phyloP scores from a whole-genome alignment of 2,888 invertebrate species.

The Tenthredo mesomela region DNA sequence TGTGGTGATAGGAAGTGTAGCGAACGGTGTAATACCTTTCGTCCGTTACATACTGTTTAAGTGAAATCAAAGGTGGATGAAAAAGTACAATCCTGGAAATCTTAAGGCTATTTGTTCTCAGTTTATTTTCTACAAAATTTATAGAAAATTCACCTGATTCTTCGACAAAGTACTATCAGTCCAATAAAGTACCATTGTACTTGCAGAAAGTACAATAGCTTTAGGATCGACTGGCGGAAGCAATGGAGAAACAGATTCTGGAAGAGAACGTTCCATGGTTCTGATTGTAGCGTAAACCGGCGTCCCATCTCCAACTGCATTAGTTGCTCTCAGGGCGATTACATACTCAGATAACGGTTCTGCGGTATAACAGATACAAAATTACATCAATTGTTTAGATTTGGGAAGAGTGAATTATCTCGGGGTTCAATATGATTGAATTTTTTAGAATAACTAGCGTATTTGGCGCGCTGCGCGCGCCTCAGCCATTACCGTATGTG shows the following conservation, averaged over 20 bases:
- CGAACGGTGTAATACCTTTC: constrained; percentile 93
- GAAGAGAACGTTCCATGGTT: constrained; percentile 79
- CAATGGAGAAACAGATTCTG: constrained; percentile 82
- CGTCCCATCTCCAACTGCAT: constrained; percentile 93
- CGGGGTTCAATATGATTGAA: too few relatives aligned
- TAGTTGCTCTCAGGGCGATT: constrained; percentile 94
- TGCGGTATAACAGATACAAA: constrained; percentile 70
- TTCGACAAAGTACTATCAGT: constrained; percentile 94
- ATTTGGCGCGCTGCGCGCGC: too few relatives aligned
- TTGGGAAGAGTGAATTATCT: background rate
- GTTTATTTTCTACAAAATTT: constrained; percentile 20
- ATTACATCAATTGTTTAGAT: background rate
- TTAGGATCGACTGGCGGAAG: constrained; percentile 93
- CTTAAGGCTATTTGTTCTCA: background rate
- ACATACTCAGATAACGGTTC: constrained; percentile 97
- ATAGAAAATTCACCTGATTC: constrained; percentile 82
- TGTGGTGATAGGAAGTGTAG: constrained; percentile 82
- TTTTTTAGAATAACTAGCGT: background rate
- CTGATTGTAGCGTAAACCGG: constrained; percentile 95
- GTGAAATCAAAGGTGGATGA: constrained; percentile 19
- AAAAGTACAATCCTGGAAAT: background rate
- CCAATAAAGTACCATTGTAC: constrained; percentile 96
- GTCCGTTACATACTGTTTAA: constrained; percentile 86
- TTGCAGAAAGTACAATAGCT: constrained; percentile 94
- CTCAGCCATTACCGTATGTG: too few relatives aligned